These are phyloP conservation scores for Uropsilus gracilis DNA, from an alignment of 2,113 vertebrate genomes.

Conservation along the genomic window DNA sequence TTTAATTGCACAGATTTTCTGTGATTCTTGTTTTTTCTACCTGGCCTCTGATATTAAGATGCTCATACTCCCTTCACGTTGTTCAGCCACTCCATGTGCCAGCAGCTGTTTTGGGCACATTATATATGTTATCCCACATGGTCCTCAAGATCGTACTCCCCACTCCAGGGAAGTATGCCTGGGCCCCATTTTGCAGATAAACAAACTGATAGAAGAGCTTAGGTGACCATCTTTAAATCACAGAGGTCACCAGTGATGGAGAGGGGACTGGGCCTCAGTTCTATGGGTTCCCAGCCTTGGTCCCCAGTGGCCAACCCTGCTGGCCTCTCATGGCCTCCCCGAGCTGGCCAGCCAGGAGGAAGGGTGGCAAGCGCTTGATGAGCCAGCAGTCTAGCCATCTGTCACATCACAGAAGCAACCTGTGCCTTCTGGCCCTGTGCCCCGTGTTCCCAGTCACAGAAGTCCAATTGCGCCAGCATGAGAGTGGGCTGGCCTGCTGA, in stretches of 20 bases:
- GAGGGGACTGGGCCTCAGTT: not conserved
- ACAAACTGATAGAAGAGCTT: not conserved
- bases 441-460: not conserved
- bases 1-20: not conserved
- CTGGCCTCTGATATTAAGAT: not conserved
- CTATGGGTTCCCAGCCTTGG: not conserved
- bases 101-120: too few species aligned
- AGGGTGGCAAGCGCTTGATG: not conserved
- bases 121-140: not conserved
- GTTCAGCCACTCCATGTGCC: not conserved
- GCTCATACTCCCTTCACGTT: not conserved
- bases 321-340: not conserved
- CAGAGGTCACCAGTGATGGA: not conserved
- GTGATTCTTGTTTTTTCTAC: not conserved
- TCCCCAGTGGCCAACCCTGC: not conserved
- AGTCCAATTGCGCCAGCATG: not conserved
- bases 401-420: slow-evolving; percentile 59
- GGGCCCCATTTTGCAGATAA: not conserved
- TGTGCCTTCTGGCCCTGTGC: slow-evolving; percentile 42
- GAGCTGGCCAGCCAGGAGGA: not conserved
- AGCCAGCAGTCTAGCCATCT: slow-evolving; percentile 63
- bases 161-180: not conserved
- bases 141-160: not conserved
- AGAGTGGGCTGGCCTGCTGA: not conserved
- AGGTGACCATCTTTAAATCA: not conserved